A percentile compares a stretch with the other conserved stretches of the same genome.
These are phyloP conservation scores for Syritta pipiens DNA, from an alignment of 2,888 invertebrate genomes.

Conservation along the genomic window DNA sequence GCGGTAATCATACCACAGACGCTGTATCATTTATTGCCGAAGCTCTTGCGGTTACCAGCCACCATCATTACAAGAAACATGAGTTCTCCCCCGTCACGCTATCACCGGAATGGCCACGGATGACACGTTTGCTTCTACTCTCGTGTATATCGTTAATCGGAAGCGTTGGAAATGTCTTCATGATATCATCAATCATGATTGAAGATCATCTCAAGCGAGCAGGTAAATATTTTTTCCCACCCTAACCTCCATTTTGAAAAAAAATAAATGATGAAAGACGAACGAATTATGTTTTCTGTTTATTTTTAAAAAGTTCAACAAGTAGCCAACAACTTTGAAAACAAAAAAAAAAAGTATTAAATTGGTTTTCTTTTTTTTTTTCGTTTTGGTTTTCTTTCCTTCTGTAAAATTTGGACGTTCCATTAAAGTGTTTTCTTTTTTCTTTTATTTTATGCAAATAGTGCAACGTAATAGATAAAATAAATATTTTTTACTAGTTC, in stretches of 20 bases:
- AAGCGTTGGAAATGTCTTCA: slow-evolving; percentile 87
- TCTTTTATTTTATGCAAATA: slow-evolving; percentile 17
- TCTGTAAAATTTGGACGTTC: slow-evolving; percentile 18
- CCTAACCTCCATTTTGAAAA: too few species aligned
- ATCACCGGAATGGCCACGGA: slow-evolving; percentile 84
- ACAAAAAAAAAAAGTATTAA: too few species aligned
- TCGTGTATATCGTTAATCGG: slow-evolving; percentile 84
- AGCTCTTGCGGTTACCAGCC: slow-evolving; percentile 67
- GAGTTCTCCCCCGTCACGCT: slow-evolving; percentile 83
- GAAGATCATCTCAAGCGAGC: slow-evolving; percentile 85
- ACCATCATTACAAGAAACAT: slow-evolving; percentile 62
- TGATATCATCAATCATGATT: slow-evolving; percentile 87
- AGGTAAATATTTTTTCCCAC: slow-evolving; percentile 79
- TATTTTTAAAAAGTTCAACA: too few species aligned
- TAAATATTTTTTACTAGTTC: slow-evolving; percentile 13
- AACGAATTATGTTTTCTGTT: too few species aligned
- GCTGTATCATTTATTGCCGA: slow-evolving; percentile 58
- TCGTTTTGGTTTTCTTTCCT: neutral
- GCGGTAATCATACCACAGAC: slow-evolving; percentile 51
- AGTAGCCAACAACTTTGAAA: too few species aligned
- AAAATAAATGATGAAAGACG: too few species aligned
- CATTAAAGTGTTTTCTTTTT: neutral
- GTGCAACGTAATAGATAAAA: slow-evolving; percentile 14
- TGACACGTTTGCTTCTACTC: slow-evolving; percentile 83
- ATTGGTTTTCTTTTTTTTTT: neutral